Evolutionary conservation across 1,140 invertebrate species (phyloP).

Genomic region (Tetragnatha versicolor): DNA sequence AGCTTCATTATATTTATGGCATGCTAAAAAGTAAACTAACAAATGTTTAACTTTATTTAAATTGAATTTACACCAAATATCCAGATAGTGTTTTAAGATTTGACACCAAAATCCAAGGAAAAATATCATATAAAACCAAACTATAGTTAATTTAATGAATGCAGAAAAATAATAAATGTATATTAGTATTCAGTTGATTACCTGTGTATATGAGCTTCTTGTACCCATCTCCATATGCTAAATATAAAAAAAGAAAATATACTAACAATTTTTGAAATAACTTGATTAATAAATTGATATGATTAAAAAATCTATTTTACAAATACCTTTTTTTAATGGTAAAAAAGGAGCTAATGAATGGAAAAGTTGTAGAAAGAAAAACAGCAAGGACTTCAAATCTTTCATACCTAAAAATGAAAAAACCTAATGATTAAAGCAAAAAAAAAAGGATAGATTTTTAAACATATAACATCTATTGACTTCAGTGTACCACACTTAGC

Average conservation of each 20-base stretch:
- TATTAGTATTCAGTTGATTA: no score
- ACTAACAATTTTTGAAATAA: background rate
- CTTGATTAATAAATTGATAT: background rate
- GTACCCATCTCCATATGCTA: conserved; percentile 36
- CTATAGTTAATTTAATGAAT: no score
- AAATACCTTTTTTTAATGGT: conserved; percentile 42
- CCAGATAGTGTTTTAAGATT: no score
- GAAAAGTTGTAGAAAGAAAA: conserved; percentile 45
- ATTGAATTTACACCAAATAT: no score
- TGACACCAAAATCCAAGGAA: no score
- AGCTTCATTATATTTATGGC: no score
- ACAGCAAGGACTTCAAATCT: conserved; percentile 45
- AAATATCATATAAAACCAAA: no score
- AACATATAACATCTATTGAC: no score
- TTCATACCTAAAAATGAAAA: conserved; percentile 26
- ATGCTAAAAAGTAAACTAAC: no score
- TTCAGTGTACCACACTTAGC: no score
- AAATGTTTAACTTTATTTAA: no score
- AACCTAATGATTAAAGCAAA: background rate
- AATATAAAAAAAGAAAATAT: background rate
- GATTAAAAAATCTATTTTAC: background rate
- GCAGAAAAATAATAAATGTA: no score
- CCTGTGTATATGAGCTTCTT: conserved; percentile 41
- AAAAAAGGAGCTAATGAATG: conserved; percentile 37
- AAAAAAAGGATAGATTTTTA: background rate